Percentiles rank a stretch among this genome's conserved stretches.
Conservation (phyloP, 2,888 invertebrate species). For the Lomographa bimaculata region DNA sequence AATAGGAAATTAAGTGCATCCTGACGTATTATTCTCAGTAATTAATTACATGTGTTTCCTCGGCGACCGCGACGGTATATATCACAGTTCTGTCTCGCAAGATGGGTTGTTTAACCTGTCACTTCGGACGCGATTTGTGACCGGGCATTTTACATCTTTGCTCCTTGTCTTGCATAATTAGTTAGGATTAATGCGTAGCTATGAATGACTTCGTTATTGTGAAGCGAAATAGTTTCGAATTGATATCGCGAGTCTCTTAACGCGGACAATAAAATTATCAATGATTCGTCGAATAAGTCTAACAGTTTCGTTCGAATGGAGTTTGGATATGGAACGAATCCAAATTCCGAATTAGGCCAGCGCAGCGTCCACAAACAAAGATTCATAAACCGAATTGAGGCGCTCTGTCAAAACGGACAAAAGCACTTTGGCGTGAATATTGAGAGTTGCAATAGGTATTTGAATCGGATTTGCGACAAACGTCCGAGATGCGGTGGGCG, state of each 20-base stretch:
- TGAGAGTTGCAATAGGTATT: constrained; percentile 27
- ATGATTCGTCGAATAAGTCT: constrained; percentile 12
- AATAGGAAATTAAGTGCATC: constrained; percentile 78
- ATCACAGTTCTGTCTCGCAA: constrained; percentile 76
- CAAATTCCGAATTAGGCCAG: constrained; percentile 33
- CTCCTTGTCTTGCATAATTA: constrained; percentile 80
- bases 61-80: constrained; percentile 64
- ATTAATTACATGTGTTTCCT: constrained; percentile 77
- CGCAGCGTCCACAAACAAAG: constrained; percentile 32
- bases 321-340: constrained; percentile 33
- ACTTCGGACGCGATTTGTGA: constrained; percentile 78
- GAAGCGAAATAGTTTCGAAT: constrained; percentile 51
- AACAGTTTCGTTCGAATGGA: constrained; percentile 28
- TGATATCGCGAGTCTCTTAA: constrained; percentile 9
- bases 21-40: constrained; percentile 75
- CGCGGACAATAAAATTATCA: constrained; percentile 9
- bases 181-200: constrained; percentile 76
- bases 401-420: constrained; percentile 28
- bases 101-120: constrained; percentile 80
- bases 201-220: constrained; percentile 72
- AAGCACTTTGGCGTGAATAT: constrained; percentile 31
- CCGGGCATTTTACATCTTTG: constrained; percentile 77
- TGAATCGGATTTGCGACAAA: constrained; percentile 45
- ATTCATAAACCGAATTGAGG: constrained; percentile 28
- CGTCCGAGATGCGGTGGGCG: constrained; percentile 48